Conservation (phyloP, 2,797 vertebrate genomes). For the Phalanger gymnotis region DNA sequence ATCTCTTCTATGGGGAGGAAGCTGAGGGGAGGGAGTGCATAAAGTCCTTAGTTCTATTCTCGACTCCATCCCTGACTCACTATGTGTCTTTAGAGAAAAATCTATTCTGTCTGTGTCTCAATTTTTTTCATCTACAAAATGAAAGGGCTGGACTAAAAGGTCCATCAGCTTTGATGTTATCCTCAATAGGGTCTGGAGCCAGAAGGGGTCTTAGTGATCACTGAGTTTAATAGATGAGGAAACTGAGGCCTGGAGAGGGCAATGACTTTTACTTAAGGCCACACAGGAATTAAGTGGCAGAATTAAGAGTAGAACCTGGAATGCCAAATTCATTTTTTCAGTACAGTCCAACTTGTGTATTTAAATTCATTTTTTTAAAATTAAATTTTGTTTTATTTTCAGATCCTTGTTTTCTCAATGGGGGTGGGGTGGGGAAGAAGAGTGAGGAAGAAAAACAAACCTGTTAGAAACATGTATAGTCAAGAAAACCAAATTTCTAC, state of each 20-base stretch:
- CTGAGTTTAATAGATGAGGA: conserved; percentile 5
- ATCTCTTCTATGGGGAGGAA: neutral
- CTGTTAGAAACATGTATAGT: neutral
- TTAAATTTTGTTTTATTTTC: neutral
- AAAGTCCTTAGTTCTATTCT: neutral
- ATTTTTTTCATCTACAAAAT: neutral
- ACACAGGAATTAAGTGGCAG: neutral
- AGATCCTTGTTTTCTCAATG: neutral
- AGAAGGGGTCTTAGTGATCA: neutral
- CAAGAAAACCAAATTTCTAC: neutral
- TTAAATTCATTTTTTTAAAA: neutral
- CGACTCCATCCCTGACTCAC: neutral
- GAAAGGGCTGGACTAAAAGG: neutral
- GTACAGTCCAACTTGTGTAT: neutral
- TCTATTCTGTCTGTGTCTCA: neutral
- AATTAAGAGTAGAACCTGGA: neutral
- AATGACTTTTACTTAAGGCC: conserved; percentile 15
- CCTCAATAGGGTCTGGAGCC: neutral
- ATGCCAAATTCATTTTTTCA: neutral
- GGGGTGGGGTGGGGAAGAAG: neutral
- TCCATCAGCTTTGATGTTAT: neutral
- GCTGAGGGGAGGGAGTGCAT: neutral
- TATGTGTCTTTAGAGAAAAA: neutral
- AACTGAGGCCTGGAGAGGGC: neutral
- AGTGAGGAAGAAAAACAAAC: neutral